phyloP scores from a whole-genome alignment of 2,888 invertebrate species.

The Nephrotoma flavescens region DNA sequence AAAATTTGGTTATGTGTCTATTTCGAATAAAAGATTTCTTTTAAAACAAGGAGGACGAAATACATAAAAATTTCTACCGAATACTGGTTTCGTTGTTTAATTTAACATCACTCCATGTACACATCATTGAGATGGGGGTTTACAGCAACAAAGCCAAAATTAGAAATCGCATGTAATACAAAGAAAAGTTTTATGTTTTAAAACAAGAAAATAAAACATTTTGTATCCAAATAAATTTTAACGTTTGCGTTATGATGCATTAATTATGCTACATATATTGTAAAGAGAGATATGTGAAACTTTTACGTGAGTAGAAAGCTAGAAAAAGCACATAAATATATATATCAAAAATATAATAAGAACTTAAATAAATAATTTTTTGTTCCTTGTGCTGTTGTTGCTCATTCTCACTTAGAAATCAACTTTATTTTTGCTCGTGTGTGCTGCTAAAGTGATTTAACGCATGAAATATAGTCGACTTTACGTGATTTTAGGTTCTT shows the following conservation, averaged over 20 bases:
- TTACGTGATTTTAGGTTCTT: background rate
- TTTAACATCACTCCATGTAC: no score
- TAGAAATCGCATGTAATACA: no score
- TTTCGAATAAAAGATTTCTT: no score
- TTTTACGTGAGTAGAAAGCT: background rate
- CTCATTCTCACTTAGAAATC: background rate
- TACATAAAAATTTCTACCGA: no score
- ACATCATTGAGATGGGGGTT: no score
- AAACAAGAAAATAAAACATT: background rate
- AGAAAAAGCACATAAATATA: background rate
- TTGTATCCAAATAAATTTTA: background rate
- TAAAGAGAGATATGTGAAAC: background rate
- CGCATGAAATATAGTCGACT: background rate
- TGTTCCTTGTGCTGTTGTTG: background rate
- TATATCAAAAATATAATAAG: background rate
- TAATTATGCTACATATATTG: background rate
- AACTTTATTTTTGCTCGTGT: background rate
- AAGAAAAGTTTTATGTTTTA: background rate
- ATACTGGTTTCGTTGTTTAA: no score
- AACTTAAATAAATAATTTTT: background rate
- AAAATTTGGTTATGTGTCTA: no score
- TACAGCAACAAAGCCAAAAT: no score
- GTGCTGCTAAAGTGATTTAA: background rate
- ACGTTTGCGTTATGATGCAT: background rate
- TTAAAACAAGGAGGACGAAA: no score